Conservation (phyloP, 2,797 vertebrate species). For the Hafferia zeledoni region DNA sequence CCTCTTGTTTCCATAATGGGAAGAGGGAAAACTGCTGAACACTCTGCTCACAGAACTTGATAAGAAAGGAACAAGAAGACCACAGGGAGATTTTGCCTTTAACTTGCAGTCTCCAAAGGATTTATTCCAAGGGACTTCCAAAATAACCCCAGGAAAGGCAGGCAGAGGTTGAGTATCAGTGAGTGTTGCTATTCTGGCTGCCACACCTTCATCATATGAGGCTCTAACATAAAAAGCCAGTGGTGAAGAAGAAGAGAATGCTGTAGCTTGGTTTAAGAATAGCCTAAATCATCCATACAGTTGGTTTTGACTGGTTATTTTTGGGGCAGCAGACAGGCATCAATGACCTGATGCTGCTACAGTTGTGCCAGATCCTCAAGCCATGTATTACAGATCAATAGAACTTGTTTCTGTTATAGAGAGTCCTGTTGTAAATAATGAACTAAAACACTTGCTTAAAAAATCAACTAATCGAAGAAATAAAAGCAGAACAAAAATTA, state of each 20-base stretch:
- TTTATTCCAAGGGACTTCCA: neutral
- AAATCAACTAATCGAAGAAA: neutral
- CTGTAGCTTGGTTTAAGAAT: neutral
- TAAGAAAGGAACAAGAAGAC: neutral
- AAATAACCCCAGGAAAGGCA: neutral
- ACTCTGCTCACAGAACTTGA: neutral
- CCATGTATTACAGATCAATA: neutral
- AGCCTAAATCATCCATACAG: neutral
- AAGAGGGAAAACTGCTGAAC: neutral
- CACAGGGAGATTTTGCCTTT: neutral
- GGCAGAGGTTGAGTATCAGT: neutral
- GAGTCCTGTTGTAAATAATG: neutral
- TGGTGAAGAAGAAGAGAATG: neutral
- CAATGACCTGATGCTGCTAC: neutral
- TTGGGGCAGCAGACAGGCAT: neutral
- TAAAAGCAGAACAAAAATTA: neutral
- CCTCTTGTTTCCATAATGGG: neutral
- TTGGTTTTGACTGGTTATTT: neutral
- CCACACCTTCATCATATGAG: accelerated
- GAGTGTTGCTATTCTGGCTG: neutral
- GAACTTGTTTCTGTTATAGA: neutral
- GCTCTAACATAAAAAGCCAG: neutral
- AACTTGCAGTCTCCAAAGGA: neutral
- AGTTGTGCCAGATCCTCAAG: neutral
- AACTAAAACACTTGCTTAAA: neutral